Percentiles rank a stretch among this genome's conserved stretches.
Evolutionary conservation across 2,113 vertebrate species (phyloP).

Genomic region (Rhinolophus sinicus): DNA sequence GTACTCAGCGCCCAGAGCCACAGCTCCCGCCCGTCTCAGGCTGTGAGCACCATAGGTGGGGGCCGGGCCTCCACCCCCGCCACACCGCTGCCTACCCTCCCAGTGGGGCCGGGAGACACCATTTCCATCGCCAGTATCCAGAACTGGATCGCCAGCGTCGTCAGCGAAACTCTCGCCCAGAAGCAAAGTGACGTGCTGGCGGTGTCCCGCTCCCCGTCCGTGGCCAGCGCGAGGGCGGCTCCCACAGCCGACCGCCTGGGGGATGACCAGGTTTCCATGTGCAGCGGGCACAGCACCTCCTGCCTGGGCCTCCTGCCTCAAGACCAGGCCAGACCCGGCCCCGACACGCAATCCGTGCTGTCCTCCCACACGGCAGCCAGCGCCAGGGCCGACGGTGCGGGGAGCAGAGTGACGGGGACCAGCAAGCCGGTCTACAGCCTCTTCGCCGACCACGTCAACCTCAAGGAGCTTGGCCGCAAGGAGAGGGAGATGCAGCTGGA

Average conservation of each 20-base stretch:
- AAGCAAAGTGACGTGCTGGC: constrained; percentile 93
- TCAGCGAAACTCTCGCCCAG: constrained; percentile 95
- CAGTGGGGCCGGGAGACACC: constrained; percentile 89
- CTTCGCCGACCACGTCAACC: constrained; percentile 94
- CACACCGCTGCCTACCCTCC: constrained; percentile 84
- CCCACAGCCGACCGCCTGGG: constrained; percentile 80
- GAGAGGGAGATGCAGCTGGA: constrained; percentile 93
- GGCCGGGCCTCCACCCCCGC: constrained; percentile 65
- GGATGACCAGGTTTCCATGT: constrained; percentile 89
- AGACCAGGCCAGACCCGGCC: constrained; percentile 63
- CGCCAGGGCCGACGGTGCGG: constrained; percentile 62
- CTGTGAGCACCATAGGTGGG: constrained; percentile 71
- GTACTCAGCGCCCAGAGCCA: constrained; percentile 89
- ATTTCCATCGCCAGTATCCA: constrained; percentile 94
- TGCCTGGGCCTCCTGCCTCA: constrained; percentile 80
- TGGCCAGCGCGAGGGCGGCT: constrained; percentile 77
- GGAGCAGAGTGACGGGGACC: constrained; percentile 87
- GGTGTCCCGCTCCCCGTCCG: constrained; percentile 82
- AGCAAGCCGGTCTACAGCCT: constrained; percentile 95
- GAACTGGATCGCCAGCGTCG: constrained; percentile 96
- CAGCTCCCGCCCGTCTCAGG: constrained; percentile 86
- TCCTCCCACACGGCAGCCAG: constrained; percentile 83
- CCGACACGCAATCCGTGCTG: constrained; percentile 84
- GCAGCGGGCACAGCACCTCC: constrained; percentile 86
- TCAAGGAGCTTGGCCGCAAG: constrained; percentile 91